These are phyloP conservation scores for Prolemur simus DNA, from an alignment of 2,113 vertebrate genomes.

Conservation along the genomic window DNA sequence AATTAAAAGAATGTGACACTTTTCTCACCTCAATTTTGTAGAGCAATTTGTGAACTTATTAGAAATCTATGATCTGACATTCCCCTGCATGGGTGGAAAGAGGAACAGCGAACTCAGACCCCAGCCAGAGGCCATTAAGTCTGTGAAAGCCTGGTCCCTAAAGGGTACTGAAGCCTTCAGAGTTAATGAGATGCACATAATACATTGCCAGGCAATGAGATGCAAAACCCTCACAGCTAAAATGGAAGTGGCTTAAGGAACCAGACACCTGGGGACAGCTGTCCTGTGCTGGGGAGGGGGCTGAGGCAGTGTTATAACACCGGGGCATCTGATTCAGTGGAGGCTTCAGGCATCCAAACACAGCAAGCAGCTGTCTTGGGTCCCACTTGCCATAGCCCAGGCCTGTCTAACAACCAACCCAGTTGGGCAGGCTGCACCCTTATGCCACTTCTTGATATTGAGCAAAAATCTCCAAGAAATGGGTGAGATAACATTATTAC, in stretches of 20 bases:
- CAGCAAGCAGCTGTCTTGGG: background rate
- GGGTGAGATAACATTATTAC: background rate
- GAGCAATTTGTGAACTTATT: background rate
- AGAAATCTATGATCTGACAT: background rate
- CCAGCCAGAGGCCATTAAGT: background rate
- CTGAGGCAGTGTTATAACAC: background rate
- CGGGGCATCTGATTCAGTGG: background rate
- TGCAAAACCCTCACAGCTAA: background rate
- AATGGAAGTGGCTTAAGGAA: background rate
- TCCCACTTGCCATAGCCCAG: rapidly evolving
- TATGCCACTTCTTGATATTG: background rate
- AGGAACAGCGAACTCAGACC: background rate
- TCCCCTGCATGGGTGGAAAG: background rate
- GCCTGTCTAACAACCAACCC: background rate
- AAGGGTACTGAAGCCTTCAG: background rate
- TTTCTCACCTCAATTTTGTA: constrained; percentile 8
- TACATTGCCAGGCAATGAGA: background rate
- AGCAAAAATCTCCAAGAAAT: background rate
- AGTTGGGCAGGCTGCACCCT: background rate
- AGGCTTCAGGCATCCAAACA: background rate
- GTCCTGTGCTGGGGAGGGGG: background rate
- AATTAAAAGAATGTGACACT: background rate
- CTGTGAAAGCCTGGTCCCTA: background rate
- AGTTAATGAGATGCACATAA: background rate
- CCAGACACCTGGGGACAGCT: background rate